Conservation (phyloP, 1,140 invertebrate species). For the Mya arenaria region DNA sequence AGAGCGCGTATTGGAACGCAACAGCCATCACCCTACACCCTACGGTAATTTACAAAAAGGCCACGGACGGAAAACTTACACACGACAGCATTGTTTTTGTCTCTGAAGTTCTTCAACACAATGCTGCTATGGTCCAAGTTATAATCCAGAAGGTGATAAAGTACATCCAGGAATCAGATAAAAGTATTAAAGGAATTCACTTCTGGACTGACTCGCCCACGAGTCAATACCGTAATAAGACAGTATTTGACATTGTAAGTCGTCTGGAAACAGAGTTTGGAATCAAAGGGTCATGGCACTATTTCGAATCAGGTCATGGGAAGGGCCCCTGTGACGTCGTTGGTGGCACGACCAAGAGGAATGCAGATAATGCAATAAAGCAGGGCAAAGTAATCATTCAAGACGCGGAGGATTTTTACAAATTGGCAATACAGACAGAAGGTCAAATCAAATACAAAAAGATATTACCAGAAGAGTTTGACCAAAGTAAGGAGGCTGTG, state of each 20-base stretch:
- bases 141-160: neutral
- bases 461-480: no score
- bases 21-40: conserved; percentile 7
- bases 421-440: conserved; percentile 40
- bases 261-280: neutral
- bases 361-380: conserved; percentile 46
- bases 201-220: conserved; percentile 54
- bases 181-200: conserved; percentile 23
- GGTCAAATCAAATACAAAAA: no score
- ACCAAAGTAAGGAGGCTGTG: no score
- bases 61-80: neutral
- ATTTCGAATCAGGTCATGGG: conserved; percentile 45
- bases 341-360: conserved; percentile 46
- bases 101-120: conserved; percentile 3
- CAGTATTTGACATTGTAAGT: conserved; percentile 11
- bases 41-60: neutral
- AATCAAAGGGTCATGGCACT: conserved; percentile 15
- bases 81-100: conserved; percentile 39
- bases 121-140: neutral
- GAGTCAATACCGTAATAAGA: conserved; percentile 40
- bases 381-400: conserved; percentile 47
- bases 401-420: conserved; percentile 56
- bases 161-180: neutral
- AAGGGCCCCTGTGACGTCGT: conserved; percentile 53
- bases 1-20: conserved; percentile 28